These are phyloP conservation scores for Nymphalis polychloros DNA, from an alignment of 2,888 invertebrate genomes.

Conservation along the genomic window DNA sequence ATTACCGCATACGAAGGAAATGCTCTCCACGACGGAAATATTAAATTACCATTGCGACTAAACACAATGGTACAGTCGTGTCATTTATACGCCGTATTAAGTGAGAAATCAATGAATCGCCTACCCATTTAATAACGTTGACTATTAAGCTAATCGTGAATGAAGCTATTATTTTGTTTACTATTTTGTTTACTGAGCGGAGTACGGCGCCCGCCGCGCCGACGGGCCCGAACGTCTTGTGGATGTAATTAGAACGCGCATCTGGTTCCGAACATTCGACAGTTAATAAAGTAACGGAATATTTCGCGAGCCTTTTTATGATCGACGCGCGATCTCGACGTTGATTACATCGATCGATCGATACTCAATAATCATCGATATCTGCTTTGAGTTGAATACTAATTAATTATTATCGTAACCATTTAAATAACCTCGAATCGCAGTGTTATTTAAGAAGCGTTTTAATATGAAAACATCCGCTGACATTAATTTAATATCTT, in stretches of 20 bases:
- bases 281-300: conserved; percentile 19
- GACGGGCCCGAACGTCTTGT: neutral
- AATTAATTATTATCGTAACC: neutral
- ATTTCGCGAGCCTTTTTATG: conserved; percentile 10
- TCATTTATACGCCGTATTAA: conserved; percentile 20
- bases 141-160: neutral
- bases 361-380: conserved; percentile 11
- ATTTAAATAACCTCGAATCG: neutral
- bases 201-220: neutral
- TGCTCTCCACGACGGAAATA: conserved; percentile 46
- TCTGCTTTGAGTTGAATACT: neutral
- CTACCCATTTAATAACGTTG: neutral
- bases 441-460: neutral
- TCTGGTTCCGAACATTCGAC: conserved; percentile 21
- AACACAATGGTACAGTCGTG: conserved; percentile 35
- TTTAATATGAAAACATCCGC: neutral
- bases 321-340: neutral
- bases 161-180: conserved; percentile 4
- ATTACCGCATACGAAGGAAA: conserved; percentile 41
- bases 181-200: neutral
- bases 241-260: conserved; percentile 20
- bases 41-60: conserved; percentile 41
- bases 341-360: conserved; percentile 11
- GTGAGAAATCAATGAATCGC: conserved; percentile 5
- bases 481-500: neutral